Base-by-base conservation (phyloP, 92 coral and sea anemone genomes). In the Epizoanthus scotinus region DNA sequence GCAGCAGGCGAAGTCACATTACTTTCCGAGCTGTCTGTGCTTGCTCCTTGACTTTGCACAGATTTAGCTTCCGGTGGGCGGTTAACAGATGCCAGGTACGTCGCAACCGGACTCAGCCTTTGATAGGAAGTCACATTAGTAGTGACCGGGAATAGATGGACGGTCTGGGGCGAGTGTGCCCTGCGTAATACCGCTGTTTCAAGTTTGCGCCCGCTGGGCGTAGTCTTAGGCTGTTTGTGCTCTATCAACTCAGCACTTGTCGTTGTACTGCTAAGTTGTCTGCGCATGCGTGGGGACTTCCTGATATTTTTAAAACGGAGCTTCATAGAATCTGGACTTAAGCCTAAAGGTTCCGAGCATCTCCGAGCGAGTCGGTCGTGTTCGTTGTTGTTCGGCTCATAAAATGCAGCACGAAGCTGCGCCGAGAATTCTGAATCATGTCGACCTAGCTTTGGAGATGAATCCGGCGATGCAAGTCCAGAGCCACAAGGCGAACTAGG, bases 191-290 rank as follows among this genome's bases (percentile, higher is more conserved):
- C 90, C 15, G 98, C 99, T 67, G 99, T 94, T 77, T 93, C 98
- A 21, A 92, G 84, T 56, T 86, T 90, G 63, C 90, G 87, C 21
- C 93, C 94, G 73, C 94, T 91, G 49, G 93, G 82, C 38, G 97
- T 88, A 13, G 94, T 89, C 57, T 90, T 90, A 24, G 91, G 86
- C 44, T 84, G 91, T 26, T 87, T 90, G 70, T 96, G 99, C 86
- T 96, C 99, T 20, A 96, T 96, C 19, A 96, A 88, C 74, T 96
- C 99, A 40, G 99, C 99, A 71, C 99, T 96, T 28, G 99, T 91
- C 44, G 99, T 96, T 55, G 97, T 96, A 21, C 94, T 93, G 73
- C 94, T 93, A 9, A 96, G 85, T 67, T 91, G 93, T 83, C 98
- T 85, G 52, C 93, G 94, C 49, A 86, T 86, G 29, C 87, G 89